Evolutionary conservation across 2,888 invertebrate genomes (phyloP).

Genomic region (Sinhomidia bicolor): DNA sequence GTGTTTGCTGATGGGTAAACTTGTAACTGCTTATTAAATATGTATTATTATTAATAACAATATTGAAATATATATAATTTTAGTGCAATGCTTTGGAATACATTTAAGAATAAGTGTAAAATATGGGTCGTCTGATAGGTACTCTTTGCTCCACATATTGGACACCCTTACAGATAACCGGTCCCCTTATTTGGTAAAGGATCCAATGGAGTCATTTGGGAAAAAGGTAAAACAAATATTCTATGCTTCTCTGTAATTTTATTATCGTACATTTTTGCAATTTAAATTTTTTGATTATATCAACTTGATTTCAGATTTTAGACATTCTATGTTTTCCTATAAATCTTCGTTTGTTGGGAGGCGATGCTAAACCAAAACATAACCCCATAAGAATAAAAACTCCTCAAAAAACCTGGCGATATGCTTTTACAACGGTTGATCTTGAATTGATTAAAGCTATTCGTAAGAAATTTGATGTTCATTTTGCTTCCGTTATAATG

Average conservation of each 20-base stretch:
- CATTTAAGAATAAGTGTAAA: background rate
- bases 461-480: constrained; percentile 71
- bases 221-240: constrained; percentile 56
- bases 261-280: no score
- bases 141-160: constrained; percentile 72
- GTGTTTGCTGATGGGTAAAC: constrained; percentile 74
- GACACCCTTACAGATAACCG: constrained; percentile 67
- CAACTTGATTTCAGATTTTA: constrained; percentile 55
- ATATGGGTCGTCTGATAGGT: constrained; percentile 15
- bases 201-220: constrained; percentile 64
- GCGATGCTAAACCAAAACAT: constrained; percentile 61
- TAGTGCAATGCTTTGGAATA: background rate
- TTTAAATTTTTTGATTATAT: no score
- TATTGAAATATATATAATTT: no score
- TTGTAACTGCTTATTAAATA: no score
- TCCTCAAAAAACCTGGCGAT: constrained; percentile 71
- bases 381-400: constrained; percentile 65
- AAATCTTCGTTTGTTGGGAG: constrained; percentile 66
- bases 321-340: constrained; percentile 69
- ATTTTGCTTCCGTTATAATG: constrained; percentile 73
- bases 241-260: no score
- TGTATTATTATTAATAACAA: no score
- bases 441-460: constrained; percentile 69
- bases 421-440: constrained; percentile 67
- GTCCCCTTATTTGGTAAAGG: constrained; percentile 75